Evolutionary conservation across 1,140 invertebrate species (phyloP).

Genomic region (Camponotus floridanus): DNA sequence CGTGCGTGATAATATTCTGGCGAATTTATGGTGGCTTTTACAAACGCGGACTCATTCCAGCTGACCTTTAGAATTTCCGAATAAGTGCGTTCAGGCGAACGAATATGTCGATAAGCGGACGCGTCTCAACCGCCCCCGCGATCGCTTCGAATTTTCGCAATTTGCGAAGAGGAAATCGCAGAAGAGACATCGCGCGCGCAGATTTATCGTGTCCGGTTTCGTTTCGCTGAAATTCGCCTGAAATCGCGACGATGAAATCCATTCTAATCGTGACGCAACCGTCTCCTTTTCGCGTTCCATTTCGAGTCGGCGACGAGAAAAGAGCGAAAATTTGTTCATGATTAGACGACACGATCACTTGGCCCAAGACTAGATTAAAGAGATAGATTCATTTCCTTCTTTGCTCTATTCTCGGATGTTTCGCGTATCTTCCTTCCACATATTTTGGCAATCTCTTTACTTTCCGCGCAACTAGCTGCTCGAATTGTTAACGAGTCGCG

Average conservation of each 20-base stretch:
- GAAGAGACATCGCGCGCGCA: conserved; percentile 50
- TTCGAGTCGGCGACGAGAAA: conserved; percentile 53
- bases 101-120: conserved; percentile 56
- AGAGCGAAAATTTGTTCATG: conserved; percentile 59
- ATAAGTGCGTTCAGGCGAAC: conserved; percentile 58
- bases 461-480: conserved; percentile 31
- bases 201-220: conserved; percentile 46
- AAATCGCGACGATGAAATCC: conserved; percentile 52
- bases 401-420: neutral
- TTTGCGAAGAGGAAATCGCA: conserved; percentile 35
- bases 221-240: conserved; percentile 21
- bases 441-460: conserved; percentile 53
- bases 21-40: conserved; percentile 34
- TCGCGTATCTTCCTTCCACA: conserved; percentile 1
- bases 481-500: conserved; percentile 19
- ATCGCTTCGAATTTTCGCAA: conserved; percentile 26
- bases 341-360: conserved; percentile 51
- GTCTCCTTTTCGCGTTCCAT: conserved; percentile 49
- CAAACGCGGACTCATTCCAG: conserved; percentile 37
- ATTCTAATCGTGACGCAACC: conserved; percentile 41
- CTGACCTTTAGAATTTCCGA: conserved; percentile 61
- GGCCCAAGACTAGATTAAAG: conserved; percentile 75
- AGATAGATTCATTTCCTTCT: conserved; percentile 68
- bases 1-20: conserved; percentile 16
- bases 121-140: conserved; percentile 48